These are phyloP conservation scores for Caenorhabditis sp. DNA, from an alignment of 2,888 invertebrate species.

Conservation along the genomic window DNA sequence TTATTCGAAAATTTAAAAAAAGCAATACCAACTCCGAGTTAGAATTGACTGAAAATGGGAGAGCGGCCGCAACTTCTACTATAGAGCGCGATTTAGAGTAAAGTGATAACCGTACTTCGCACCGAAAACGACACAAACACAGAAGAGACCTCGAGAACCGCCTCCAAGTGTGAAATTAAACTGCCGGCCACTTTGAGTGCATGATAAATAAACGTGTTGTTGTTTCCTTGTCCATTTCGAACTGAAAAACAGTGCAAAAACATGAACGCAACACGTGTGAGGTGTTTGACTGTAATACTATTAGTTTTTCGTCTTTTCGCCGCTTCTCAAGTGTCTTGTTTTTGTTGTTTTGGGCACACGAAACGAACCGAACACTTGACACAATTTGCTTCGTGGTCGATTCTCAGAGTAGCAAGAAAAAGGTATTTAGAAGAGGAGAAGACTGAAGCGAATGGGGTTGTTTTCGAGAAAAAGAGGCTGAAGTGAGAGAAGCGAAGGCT, in stretches of 20 bases:
- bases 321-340: conserved; percentile 27
- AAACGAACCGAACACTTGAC: conserved; percentile 33
- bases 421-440: not conserved
- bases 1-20: no score
- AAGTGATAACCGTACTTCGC: no score
- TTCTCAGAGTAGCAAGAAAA: not conserved
- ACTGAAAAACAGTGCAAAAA: not conserved
- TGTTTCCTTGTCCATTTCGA: not conserved
- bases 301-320: conserved; percentile 20
- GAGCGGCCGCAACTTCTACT: no score
- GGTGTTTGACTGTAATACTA: conserved; percentile 22
- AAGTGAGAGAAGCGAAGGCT: not conserved
- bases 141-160: not conserved
- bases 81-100: no score
- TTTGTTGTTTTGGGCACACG: conserved; percentile 4
- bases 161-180: conserved; percentile 10
- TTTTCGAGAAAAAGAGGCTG: conserved; percentile 8
- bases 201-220: not conserved
- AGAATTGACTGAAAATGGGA: no score
- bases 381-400: conserved; percentile 11
- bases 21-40: no score
- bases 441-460: not conserved
- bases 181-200: not conserved
- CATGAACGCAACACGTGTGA: not conserved
- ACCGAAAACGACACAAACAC: no score